These are phyloP conservation scores for Ormyrus thymus DNA, from an alignment of 2,888 invertebrate genomes.

Conservation along the genomic window DNA sequence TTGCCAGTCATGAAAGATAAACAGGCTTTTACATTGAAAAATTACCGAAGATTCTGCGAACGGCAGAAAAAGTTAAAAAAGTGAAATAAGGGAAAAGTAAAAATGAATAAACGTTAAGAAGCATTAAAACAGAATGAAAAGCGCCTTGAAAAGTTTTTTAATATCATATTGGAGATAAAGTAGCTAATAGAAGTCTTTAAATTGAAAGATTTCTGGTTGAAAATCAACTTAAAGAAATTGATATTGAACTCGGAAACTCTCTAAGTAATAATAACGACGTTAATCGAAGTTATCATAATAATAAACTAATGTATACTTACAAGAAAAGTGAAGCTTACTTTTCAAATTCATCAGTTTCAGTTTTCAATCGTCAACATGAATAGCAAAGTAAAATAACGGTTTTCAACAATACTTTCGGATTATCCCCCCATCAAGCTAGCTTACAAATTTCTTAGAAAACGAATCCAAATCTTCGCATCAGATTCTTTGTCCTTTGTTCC, in stretches of 20 bases:
- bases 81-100: conserved; percentile 8
- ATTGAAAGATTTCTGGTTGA: conserved; percentile 21
- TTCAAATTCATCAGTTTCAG: too few relatives aligned
- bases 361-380: too few relatives aligned
- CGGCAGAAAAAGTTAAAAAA: conserved; percentile 1
- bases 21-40: conserved; percentile 26
- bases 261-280: too few relatives aligned
- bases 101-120: conserved; percentile 19
- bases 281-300: too few relatives aligned
- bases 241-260: neutral
- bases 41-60: conserved; percentile 11
- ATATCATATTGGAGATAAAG: conserved; percentile 31
- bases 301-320: too few relatives aligned
- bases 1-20: neutral
- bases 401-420: neutral
- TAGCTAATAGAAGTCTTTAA: conserved; percentile 20
- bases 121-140: neutral
- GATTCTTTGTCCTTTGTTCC: neutral
- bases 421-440: neutral
- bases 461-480: neutral
- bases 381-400: too few relatives aligned
- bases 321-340: too few relatives aligned
- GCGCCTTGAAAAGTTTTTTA: conserved; percentile 18
- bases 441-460: neutral
- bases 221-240: conserved; percentile 9